Percentiles rank a stretch among this genome's conserved stretches.
Evolutionary conservation across 1,140 invertebrate genomes (phyloP).

Genomic region (Diachasmimorpha longicaudata): DNA sequence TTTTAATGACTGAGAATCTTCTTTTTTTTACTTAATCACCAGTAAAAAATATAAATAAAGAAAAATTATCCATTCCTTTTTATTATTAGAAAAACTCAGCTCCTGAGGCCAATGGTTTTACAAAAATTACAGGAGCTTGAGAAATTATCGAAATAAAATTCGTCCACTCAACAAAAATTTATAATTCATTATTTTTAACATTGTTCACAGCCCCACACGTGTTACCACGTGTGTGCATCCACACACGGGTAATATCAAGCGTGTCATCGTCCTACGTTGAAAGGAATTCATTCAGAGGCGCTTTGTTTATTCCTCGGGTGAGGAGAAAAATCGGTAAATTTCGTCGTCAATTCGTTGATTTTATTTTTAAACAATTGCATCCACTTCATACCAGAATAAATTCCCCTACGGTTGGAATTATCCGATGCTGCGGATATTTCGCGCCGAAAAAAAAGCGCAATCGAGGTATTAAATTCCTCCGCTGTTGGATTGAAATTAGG

Average conservation of each 20-base stretch:
- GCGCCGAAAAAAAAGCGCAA: not conserved
- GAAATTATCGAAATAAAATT: too few species aligned
- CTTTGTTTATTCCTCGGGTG: slow-evolving; percentile 9
- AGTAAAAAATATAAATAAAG: too few species aligned
- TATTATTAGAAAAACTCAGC: too few species aligned
- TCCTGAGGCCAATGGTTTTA: too few species aligned
- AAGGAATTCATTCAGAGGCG: not conserved
- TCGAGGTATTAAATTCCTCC: not conserved
- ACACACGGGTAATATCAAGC: slow-evolving; percentile 11
- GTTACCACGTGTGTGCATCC: slow-evolving; percentile 5
- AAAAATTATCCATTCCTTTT: too few species aligned
- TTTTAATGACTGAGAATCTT: too few species aligned
- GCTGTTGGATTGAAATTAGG: too few species aligned
- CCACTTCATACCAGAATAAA: too few species aligned
- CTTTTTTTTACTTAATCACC: too few species aligned
- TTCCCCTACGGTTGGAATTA: not conserved
- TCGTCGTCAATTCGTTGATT: not conserved
- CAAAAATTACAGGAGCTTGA: too few species aligned
- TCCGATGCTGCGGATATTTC: not conserved
- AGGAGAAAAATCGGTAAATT: not conserved
- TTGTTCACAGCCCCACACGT: slow-evolving; percentile 4
- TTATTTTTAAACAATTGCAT: not conserved
- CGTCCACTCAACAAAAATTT: too few species aligned
- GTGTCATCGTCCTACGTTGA: slow-evolving; percentile 19
- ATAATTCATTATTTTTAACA: slow-evolving; percentile 6